phyloP scores from a whole-genome alignment of 2,113 vertebrate genomes.

The Cryptomyrus ogoouensis region DNA sequence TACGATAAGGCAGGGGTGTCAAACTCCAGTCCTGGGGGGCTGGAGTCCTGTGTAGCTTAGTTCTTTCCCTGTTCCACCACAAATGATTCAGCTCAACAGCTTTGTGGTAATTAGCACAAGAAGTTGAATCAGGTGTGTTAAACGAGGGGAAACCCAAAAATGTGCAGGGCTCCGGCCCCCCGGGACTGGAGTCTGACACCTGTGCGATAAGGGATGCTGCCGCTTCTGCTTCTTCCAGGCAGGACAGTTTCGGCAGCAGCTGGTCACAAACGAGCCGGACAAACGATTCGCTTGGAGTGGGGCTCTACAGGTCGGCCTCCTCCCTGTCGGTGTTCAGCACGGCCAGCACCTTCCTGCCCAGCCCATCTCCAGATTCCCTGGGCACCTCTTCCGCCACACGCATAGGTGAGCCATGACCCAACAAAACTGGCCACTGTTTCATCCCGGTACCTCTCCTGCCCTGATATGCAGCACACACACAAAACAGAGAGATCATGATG shows the following conservation, averaged over 20 bases:
- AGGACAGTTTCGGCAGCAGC: conserved; percentile 47
- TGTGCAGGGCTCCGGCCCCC: too few relatives aligned
- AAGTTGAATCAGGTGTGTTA: too few relatives aligned
- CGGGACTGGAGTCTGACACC: too few relatives aligned
- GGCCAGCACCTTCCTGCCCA: conserved; percentile 59
- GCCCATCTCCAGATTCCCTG: conserved; percentile 49
- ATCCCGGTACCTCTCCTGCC: neutral
- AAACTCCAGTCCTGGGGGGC: too few relatives aligned
- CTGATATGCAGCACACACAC: neutral
- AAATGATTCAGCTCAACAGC: too few relatives aligned
- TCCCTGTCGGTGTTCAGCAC: conserved; percentile 49
- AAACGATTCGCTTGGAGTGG: conserved; percentile 21
- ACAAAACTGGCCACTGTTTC: neutral
- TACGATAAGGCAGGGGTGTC: too few relatives aligned
- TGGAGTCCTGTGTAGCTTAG: too few relatives aligned
- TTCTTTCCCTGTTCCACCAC: too few relatives aligned
- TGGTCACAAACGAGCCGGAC: conserved; percentile 53
- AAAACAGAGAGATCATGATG: neutral
- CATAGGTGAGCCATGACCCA: conserved; percentile 51
- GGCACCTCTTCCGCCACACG: conserved; percentile 56
- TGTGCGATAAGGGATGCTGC: neutral
- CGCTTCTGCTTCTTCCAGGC: conserved; percentile 33
- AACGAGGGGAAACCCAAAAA: too few relatives aligned
- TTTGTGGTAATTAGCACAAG: too few relatives aligned
- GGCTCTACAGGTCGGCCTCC: conserved; percentile 46